These are phyloP conservation scores for Arbacia lixula DNA, from an alignment of 53 echinoderm and acorn worm genomes.

Conservation along the genomic window DNA sequence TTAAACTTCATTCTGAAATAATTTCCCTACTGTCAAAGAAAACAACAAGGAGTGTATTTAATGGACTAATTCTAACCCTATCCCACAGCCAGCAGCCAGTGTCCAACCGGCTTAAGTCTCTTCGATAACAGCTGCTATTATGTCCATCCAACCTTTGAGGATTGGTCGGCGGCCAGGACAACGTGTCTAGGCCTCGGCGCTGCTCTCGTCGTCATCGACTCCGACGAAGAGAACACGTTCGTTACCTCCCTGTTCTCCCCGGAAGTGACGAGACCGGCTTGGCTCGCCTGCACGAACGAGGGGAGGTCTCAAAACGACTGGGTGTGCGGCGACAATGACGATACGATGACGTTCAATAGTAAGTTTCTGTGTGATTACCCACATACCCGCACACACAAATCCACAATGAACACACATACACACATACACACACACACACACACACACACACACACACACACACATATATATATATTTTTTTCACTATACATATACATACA, in stretches of 20 bases:
- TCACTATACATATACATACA: background rate
- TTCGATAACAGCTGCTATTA: slow-evolving; percentile 19
- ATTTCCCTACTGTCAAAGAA: too few relatives aligned
- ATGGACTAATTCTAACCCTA: too few relatives aligned
- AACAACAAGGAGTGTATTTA: too few relatives aligned
- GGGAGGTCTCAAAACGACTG: slow-evolving; percentile 29
- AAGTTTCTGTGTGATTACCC: background rate
- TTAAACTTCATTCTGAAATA: too few relatives aligned
- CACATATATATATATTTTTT: background rate
- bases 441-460: background rate
- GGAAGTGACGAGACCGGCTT: background rate
- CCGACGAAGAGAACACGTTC: slow-evolving; percentile 13
- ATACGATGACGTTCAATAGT: slow-evolving; percentile 1
- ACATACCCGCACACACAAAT: background rate
- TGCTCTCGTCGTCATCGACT: slow-evolving; percentile 7
- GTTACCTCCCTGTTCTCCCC: background rate
- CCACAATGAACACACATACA: background rate
- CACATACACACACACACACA: background rate
- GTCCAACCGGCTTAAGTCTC: too few relatives aligned
- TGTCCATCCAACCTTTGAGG: background rate
- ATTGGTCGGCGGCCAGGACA: background rate
- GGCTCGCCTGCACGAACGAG: slow-evolving; percentile 19
- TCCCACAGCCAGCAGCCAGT: too few relatives aligned
- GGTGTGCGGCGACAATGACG: slow-evolving; percentile 34
- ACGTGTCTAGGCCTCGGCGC: background rate